Evolutionary conservation across 2,113 vertebrate species (phyloP), one percentile per base, ranked within the genome.

Genomic region (Anser brachyrhynchus): DNA sequence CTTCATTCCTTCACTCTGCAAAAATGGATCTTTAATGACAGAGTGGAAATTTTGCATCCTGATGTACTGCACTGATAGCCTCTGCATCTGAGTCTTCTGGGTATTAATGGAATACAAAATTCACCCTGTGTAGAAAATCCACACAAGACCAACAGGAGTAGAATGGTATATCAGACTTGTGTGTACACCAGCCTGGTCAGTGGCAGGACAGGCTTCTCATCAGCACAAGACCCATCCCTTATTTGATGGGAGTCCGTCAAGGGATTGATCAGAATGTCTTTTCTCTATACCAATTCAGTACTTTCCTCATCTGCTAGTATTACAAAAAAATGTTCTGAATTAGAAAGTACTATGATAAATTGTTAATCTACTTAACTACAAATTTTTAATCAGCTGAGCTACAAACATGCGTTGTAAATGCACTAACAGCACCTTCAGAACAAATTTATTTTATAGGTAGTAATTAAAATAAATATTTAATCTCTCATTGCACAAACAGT

Each of bases 391-490:
- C 72, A 84, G 20, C 39, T 89, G 33, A 91, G 28, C 57, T 75
- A 64, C 64, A 39, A 69, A 33, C n/a, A 26, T 72, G 57, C 64
- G 89, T 93, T 81, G 69, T 76, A 93, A 87, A 87, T 71, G 81
- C n/a, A n/a, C 39, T 49, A 84, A 52, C 72, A 91, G 46, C 57
- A 87, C 84, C 57, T 91, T 70, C 65, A 55, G 65, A 93, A 92
- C 43, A 83, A 26, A 39, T 54, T 52, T 64, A 35, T 18, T 65
- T 93, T 87, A 44, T 69, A 28, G 13, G 7, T 69, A 81, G 61
- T 55, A 81, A 87, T 91, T 93, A 87, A 93, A 92, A 82, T 94
- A 91, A 93, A 78, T 93, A 87, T 89, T 93, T 91, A 75, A 87
- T 92, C 87, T 91, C 33, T 78, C 33, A 46, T 52, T 74, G 29